Conservation (phyloP, 1,140 invertebrate genomes). For the Philopotamus ludificatus region DNA sequence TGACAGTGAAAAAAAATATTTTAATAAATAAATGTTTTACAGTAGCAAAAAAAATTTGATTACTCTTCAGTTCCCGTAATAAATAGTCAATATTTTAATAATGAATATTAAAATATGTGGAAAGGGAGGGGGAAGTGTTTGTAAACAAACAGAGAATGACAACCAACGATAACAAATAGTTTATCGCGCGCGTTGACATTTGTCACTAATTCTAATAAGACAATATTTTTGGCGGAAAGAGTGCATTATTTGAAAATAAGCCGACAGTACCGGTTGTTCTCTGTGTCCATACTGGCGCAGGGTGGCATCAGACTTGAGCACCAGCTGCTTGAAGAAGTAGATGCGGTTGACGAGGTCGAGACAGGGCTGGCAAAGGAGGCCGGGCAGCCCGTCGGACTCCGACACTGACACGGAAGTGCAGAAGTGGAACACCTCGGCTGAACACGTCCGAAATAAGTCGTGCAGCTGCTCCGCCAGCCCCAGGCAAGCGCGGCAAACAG, state of each 20-base stretch:
- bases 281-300: constrained; percentile 43
- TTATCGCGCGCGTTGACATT: not conserved
- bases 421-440: constrained; percentile 51
- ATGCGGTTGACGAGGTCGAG: constrained; percentile 50
- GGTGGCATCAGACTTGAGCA: constrained; percentile 49
- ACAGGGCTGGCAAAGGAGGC: constrained; percentile 50
- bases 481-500: constrained; percentile 52
- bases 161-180: too few relatives aligned
- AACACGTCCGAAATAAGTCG: constrained; percentile 51
- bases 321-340: constrained; percentile 53
- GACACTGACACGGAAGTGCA: constrained; percentile 54
- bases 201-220: not conserved
- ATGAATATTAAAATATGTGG: not conserved
- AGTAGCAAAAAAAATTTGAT: too few relatives aligned
- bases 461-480: constrained; percentile 47
- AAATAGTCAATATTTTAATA: not conserved
- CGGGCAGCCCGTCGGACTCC: constrained; percentile 49
- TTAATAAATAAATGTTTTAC: too few relatives aligned
- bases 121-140: not conserved
- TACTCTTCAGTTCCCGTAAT: not conserved
- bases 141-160: constrained; percentile 10
- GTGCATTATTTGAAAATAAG: not conserved
- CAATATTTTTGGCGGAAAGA: not conserved
- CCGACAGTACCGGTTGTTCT: too few relatives aligned
- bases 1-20: constrained; percentile 10